Evolutionary conservation across 2,797 vertebrate genomes (phyloP), one percentile per base, ranked within the genome.

Genomic region (Neopelma chrysocephalum): DNA sequence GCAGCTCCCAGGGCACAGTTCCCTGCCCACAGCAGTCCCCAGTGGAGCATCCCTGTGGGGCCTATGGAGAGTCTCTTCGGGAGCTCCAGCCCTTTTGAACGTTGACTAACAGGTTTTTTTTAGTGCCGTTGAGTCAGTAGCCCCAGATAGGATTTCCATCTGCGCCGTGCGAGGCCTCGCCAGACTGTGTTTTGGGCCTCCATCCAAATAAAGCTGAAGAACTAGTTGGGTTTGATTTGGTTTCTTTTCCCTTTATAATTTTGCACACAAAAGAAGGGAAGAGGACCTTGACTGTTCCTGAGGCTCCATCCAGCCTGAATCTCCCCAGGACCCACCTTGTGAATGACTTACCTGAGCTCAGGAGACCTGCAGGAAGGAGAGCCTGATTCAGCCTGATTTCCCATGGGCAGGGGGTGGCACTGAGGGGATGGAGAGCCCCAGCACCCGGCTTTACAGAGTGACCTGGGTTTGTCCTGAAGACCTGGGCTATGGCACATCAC

Each of bases 71-170:
- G 76, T 82, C 61, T 65, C 76, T 90, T 66, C 1, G 5, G 87
- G 90, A 95, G 95, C 72, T 36, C 25, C 78, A 82, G 86, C 82
- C 96, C 96, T 87, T 92, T 43, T 79, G 91, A 94, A 84, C 73
- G 2, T 71, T 84, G 92, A 94, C 96, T 96, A 95, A 94, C 66
- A 82, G 91, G 88, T 25, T 90, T 95, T 91, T 97, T 97, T 65
- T 81, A 87, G 80, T 69, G 80, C 87, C 0, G 6, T 95, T 95
- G 97, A 97, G 96, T 97, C 97, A 96, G 95, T 47, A 85, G 94
- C 96, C 93, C 88, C 95, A 80, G 66, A 95, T 65, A 96, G 97
- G 96, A 42, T 77, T 94, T 32, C 98, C 97, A 97, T 97, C 98
- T 98, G 97, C 3, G 89, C 68, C 6, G 48, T 11, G 64, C 1